Base-by-base conservation (phyloP, 2,888 invertebrate genomes). In the Deladenus siricidicola region DNA sequence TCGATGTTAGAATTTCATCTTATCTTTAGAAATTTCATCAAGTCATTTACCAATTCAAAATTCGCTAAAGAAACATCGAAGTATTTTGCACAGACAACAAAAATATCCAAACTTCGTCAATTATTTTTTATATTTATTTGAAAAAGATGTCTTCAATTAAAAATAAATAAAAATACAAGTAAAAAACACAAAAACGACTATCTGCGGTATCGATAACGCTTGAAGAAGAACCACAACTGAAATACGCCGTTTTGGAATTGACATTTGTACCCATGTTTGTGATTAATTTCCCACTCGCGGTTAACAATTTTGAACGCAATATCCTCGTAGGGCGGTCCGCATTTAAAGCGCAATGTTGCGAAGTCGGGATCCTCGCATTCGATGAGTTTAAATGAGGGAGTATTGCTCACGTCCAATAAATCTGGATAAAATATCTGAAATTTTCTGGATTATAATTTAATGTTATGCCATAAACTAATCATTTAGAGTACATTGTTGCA, bases 201-300 rank as follows among this genome's bases (percentile, higher is more conserved):
- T 77, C 85, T 78, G 52, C 98, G 84, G 82, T 98, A 99, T 67
- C 98, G 84, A 80, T 96, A 96, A 71, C 94, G 84, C 82, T 98
- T 98, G 83, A 99, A 99, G 80, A 96, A 96, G 83, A 98, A 99
- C 96, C 98, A 99, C 42, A 99, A 83, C 80, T 99, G 98, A 80
- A 99, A 96, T 72, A 98, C 96, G 79, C 96, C 96, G 82, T 99
- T 98, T 80, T 94, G 93, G 83, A 99, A 99, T 81, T 99, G 98
- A 80, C 96, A 96, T 54, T 94, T 85, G 81, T 96, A 99, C 28
- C 98, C 96, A 67, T 66, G 58, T 48, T 70, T 67, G 54, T 60
- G 56, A 56, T 64, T 63, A 24, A 70, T 68, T 81, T 99, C 98
- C 98, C 98, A 98, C 82, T 99, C 98, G 66, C 96, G 85, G 81